These are phyloP conservation scores for human DNA, from an alignment of 2,113 vertebrate species.

Conservation along the genomic window GRCh38 chr11:133580001-133580500, in stretches of 20 bases:
- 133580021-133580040: not conserved
- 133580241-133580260: not conserved
- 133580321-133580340: not conserved
- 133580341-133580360: not conserved
- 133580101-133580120: not conserved
- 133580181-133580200: not conserved
- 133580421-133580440: not conserved
- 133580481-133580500: not conserved
- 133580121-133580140: too few species aligned
- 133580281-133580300: not conserved
- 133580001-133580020: too few species aligned
- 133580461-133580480: not conserved
- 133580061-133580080: not conserved
- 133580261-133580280: not conserved
- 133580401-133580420: not conserved
- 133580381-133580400: accelerated
- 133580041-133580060: not conserved
- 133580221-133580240: not conserved
- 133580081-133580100: not conserved
- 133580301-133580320: not conserved
- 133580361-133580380: accelerated
- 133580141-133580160: not conserved
- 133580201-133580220: not conserved
- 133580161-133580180: not conserved
- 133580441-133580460: not conserved